Base-by-base conservation (phyloP, 2,113 vertebrate genomes). In the Gadus chalcogrammus region DNA sequence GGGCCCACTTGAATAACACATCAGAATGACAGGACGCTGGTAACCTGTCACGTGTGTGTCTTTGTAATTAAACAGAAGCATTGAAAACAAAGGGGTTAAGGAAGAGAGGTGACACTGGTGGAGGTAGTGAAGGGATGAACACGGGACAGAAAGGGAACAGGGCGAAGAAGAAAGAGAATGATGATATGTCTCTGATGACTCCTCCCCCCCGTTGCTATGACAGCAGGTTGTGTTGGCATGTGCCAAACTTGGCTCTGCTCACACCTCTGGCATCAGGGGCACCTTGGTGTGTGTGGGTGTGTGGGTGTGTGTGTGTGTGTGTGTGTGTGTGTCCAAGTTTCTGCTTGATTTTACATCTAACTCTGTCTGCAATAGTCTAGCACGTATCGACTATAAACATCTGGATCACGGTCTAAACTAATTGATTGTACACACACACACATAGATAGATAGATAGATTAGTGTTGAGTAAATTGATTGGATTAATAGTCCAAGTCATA, bases 211-310 rank as follows among this genome's bases (percentile, higher is more conserved):
- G 90, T 92, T 91, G 84, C 90, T 80, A 90, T 91, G 91, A 89
- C 88, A 90, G 89, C 88, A 82, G 82, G 83, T 91, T 90, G 88
- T 90, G 86, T 87, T 90, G 91, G 91, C 89, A 90, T 89, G 89
- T 80, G 65, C 60, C 78, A 69, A 72, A 73, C 77, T 85, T 91
- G 88, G 90, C 90, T 82, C 81, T 85, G 85, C 84, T 87, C 85
- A 80, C 86, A 91, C 91, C 90, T 90, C 90, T 90, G 87, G 88
- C 85, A 88, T 82, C 81, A 79, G 74, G 75, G 78, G 76, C 82
- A 78, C 88, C 83, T 90, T 71, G 71, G 89, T 80, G 82, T 82
- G 63, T 42, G 70, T 69, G 78, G 61, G 78, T 74, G 77, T 77
- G 24, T 31, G 35, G 55, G 65, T 35, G 59, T 55, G n/a, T n/a